Conservation (phyloP, 2,888 invertebrate species). For the Heliconius aoede region DNA sequence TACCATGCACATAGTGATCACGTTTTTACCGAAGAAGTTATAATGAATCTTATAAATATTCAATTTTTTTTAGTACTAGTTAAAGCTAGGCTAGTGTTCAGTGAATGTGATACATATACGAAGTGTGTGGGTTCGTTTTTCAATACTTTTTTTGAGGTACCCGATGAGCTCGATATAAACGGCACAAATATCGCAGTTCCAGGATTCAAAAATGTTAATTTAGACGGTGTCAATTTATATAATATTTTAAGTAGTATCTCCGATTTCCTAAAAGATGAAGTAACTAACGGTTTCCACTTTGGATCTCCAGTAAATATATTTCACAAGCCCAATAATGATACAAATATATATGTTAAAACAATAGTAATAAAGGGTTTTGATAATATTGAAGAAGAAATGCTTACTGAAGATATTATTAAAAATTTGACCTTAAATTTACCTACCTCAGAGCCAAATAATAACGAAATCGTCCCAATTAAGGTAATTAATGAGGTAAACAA, state of each 20-base stretch:
- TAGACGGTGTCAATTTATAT: slow-evolving; percentile 51
- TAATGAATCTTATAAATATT: slow-evolving; percentile 48
- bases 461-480: slow-evolving; percentile 1
- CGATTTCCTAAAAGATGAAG: slow-evolving; percentile 57
- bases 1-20: slow-evolving; percentile 57
- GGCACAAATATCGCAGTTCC: slow-evolving; percentile 35
- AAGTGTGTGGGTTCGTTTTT: slow-evolving; percentile 60
- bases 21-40: slow-evolving; percentile 55
- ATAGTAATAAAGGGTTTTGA: slow-evolving; percentile 55
- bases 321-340: slow-evolving; percentile 56
- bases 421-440: background rate
- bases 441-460: background rate
- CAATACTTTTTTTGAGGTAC: slow-evolving; percentile 53
- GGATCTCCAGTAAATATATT: slow-evolving; percentile 47
- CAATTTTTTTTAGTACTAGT: slow-evolving; percentile 51
- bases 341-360: slow-evolving; percentile 61
- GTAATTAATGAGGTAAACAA: slow-evolving; percentile 37
- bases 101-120: slow-evolving; percentile 63
- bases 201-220: slow-evolving; percentile 41
- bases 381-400: slow-evolving; percentile 47
- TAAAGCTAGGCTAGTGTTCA: slow-evolving; percentile 49
- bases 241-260: slow-evolving; percentile 57
- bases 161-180: slow-evolving; percentile 43
- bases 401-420: background rate
- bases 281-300: slow-evolving; percentile 51